Conservation (phyloP, 2,113 vertebrate species). For the Cynocephalus volans region DNA sequence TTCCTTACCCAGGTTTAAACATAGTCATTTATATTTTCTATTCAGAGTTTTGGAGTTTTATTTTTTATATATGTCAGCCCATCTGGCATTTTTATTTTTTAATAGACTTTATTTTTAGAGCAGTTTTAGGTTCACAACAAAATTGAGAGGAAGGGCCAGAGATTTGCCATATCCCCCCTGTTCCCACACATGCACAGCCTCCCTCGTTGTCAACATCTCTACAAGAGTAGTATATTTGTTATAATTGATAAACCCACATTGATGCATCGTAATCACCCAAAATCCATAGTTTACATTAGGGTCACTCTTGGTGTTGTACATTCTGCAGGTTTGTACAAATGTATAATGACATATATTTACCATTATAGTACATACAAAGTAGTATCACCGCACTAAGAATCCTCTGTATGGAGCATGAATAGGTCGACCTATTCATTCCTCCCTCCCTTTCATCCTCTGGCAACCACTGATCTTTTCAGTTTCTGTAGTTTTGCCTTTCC, state of each 20-base stretch:
- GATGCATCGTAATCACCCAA: not conserved
- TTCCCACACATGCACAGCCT: not conserved
- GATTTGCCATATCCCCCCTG: not conserved
- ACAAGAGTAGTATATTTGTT: not conserved
- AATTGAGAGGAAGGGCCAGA: not conserved
- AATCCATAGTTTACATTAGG: not conserved
- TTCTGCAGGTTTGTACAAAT: not conserved
- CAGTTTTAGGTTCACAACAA: not conserved
- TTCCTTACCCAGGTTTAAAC: not conserved
- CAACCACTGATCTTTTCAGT: not conserved
- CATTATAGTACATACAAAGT: not conserved
- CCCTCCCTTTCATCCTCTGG: not conserved
- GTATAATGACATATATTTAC: not conserved
- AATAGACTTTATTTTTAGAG: not conserved
- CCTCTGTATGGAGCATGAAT: not conserved
- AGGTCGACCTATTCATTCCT: not conserved
- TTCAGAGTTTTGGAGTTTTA: constrained; percentile 22
- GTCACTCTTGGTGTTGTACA: not conserved
- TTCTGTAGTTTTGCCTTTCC: not conserved
- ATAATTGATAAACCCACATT: not conserved
- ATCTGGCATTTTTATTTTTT: not conserved
- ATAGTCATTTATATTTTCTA: not conserved
- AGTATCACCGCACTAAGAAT: not conserved
- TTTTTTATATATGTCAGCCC: not conserved
- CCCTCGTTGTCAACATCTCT: not conserved